A percentile compares a stretch with the other conserved stretches of the same genome.
These are phyloP conservation scores for Astyanax mexicanus DNA, from an alignment of 2,797 vertebrate genomes.

Conservation along the genomic window DNA sequence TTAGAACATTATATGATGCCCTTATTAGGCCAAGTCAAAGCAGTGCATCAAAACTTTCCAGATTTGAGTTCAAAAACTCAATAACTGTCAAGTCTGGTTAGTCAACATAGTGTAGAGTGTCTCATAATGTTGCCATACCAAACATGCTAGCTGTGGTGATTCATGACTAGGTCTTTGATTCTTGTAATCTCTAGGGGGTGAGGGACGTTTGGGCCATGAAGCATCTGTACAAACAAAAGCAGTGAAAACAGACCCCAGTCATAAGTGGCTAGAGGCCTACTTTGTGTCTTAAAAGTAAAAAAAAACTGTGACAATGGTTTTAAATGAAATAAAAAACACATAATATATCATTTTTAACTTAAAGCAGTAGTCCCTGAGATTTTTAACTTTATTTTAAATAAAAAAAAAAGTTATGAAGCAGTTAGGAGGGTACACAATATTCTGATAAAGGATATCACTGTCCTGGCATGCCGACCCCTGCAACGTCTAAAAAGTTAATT, in stretches of 20 bases:
- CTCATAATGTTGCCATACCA: neutral
- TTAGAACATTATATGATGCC: neutral
- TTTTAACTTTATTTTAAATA: too few relatives aligned
- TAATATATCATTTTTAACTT: too few relatives aligned
- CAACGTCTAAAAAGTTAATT: too few relatives aligned
- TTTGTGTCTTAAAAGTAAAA: neutral
- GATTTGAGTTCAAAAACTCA: neutral
- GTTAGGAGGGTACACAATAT: too few relatives aligned
- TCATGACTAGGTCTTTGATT: neutral
- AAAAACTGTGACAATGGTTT: neutral
- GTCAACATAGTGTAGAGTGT: neutral
- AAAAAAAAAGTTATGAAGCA: too few relatives aligned
- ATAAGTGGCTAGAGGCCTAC: neutral
- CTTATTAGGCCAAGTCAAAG: neutral
- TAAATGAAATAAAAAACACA: neutral
- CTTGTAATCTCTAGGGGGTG: slow-evolving; percentile 67
- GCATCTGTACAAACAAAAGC: slow-evolving; percentile 83
- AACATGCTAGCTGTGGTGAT: neutral
- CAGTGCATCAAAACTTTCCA: neutral
- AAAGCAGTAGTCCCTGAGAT: too few relatives aligned
- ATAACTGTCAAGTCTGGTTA: neutral
- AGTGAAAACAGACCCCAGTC: slow-evolving; percentile 64
- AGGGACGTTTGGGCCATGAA: slow-evolving; percentile 61
- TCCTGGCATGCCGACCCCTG: too few relatives aligned
- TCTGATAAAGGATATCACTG: too few relatives aligned